Evolutionary conservation across 2,888 invertebrate species (phyloP).

Genomic region (Anoncus sp.): DNA sequence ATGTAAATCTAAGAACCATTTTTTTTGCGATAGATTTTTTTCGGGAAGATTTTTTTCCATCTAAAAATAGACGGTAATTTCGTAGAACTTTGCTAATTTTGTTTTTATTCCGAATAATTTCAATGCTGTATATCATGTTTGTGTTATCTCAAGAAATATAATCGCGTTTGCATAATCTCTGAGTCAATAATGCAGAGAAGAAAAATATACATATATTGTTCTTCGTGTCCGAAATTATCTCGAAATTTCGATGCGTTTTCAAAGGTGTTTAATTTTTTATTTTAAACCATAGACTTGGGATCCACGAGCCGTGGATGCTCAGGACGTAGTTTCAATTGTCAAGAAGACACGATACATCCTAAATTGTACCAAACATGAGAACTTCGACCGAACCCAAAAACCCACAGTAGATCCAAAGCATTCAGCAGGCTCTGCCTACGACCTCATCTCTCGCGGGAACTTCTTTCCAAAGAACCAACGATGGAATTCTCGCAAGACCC

Average conservation of each 20-base stretch:
- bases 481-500: conserved; percentile 36
- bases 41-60: too few relatives aligned
- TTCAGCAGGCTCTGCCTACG: conserved; percentile 2
- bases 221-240: neutral
- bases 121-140: too few relatives aligned
- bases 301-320: neutral
- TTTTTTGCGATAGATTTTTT: too few relatives aligned
- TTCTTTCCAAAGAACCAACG: conserved; percentile 41
- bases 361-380: conserved; percentile 20
- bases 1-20: too few relatives aligned
- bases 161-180: neutral
- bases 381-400: conserved; percentile 6
- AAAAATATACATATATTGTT: neutral
- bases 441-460: conserved; percentile 38
- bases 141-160: too few relatives aligned
- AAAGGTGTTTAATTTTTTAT: conserved; percentile 1
- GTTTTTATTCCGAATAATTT: too few relatives aligned
- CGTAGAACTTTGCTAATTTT: too few relatives aligned
- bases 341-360: neutral
- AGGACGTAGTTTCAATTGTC: conserved; percentile 5
- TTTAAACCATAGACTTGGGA: neutral
- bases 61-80: too few relatives aligned
- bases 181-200: neutral
- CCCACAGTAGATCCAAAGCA: neutral
- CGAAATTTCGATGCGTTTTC: neutral